Base-by-base conservation (phyloP, 2,797 vertebrate species). In the Molossus molossus region DNA sequence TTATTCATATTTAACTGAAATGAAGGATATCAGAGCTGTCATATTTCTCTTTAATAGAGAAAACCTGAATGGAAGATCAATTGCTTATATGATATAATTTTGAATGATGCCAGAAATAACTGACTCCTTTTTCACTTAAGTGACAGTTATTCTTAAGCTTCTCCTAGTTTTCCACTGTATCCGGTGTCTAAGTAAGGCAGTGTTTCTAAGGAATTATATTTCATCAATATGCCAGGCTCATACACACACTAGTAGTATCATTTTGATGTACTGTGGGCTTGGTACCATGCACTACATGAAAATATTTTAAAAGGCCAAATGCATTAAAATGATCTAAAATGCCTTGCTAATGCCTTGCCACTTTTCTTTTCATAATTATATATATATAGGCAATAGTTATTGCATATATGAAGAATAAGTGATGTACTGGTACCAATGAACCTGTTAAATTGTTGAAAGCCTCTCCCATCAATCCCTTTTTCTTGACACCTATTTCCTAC, bases 21-120 rank as follows among this genome's bases (percentile, higher is more conserved):
- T 64, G 12, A 87, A 94, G 94, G 48, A 72, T 87, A 82, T 37
- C n/a, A 79, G n/a, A 93, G 57, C 37, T 81, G 50, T 88, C 85
- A 90, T 75, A 92, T 85, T 91, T 75, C 75, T 86, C 83, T 88
- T 95, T 53, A 91, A 94, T 92, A 94, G 37, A 92, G 73, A 90
- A 97, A 94, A 70, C 40, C 15, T 69, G 79, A 93, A 84, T 76
- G 48, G 60, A 87, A 95, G 62, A 83, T 83, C 27, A 0, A 83
- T 84, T 81, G 80, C 88, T 89, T 96, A 80, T 25, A 92, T 55
- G 45, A 93, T 60, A 75, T 18, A 73, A 95, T 88, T 90, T 79
- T 81, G 60, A 89, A 95, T 95, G 80, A 86, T 85, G 50, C 58
- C 77, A 94, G 72, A 93, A 94, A 92, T 93, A 94, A 94, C 58